phyloP scores from a whole-genome alignment of 2,113 vertebrate genomes.

The Austrofundulus limnaeus region DNA sequence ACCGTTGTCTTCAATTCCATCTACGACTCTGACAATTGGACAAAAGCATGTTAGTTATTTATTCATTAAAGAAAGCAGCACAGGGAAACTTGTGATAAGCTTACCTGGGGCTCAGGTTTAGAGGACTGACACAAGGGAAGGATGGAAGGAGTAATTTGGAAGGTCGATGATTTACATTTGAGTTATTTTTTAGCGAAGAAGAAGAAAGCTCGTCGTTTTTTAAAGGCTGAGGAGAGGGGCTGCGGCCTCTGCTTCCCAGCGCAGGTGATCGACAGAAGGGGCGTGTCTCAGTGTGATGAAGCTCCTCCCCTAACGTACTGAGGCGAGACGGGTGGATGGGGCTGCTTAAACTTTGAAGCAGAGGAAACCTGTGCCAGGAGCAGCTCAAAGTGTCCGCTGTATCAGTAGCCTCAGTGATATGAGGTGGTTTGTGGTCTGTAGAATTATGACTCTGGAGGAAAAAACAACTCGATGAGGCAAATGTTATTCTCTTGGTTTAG shows the following conservation, averaged over 20 bases:
- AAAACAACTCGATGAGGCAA: neutral
- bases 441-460: slow-evolving; percentile 74
- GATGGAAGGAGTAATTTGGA: slow-evolving; percentile 87
- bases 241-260: slow-evolving; percentile 72
- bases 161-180: slow-evolving; percentile 64
- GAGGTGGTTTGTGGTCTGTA: slow-evolving; percentile 81
- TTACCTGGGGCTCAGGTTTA: slow-evolving; percentile 92
- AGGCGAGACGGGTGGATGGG: slow-evolving; percentile 78
- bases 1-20: slow-evolving; percentile 90
- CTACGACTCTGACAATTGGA: slow-evolving; percentile 84
- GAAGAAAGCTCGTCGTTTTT: slow-evolving; percentile 54
- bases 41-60: slow-evolving; percentile 14
- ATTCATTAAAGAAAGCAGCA: slow-evolving; percentile 2
- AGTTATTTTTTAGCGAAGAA: slow-evolving; percentile 24
- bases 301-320: slow-evolving; percentile 85
- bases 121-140: slow-evolving; percentile 80
- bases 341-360: slow-evolving; percentile 80
- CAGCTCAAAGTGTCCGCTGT: slow-evolving; percentile 70
- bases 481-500: neutral
- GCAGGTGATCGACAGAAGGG: slow-evolving; percentile 80
- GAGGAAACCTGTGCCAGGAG: slow-evolving; percentile 69
- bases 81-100: neutral
- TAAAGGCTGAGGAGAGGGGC: slow-evolving; percentile 75
- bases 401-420: slow-evolving; percentile 80
- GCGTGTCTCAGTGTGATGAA: slow-evolving; percentile 81